Base-by-base conservation (phyloP, 2,888 invertebrate genomes). In the Brachypalpus laphriformis region DNA sequence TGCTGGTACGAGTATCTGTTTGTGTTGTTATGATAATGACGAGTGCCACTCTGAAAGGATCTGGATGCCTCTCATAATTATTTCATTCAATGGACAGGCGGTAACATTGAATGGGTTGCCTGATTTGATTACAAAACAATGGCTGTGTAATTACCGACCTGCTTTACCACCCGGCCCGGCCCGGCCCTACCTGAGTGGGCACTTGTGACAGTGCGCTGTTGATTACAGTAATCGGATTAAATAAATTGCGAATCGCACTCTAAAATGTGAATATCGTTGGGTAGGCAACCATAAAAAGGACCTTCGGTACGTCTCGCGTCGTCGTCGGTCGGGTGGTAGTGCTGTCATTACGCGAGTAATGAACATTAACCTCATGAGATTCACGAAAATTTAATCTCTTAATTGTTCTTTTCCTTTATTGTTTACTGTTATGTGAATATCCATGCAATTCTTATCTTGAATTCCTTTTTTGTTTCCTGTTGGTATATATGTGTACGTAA, bases 381-480 rank as follows among this genome's bases (percentile, higher is more conserved):
- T 80, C 74, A 80, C 83, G 74, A 83, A 83, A 83, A 80, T 83
- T 80, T 83, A 83, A 83, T 83, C 83, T 83, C 83, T 80, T 83
- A 83, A 83, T 80, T 83, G 83, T 83, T 70, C 83, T 49, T 80
- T 83, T 75, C 83, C 83, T 80, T 83, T 83, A 80, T 83, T 83
- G 83, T 80, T 83, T 80, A 80, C 80, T 51, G 80, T 83, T 83
- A 78, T 83, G 74, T 65, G 80, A 70, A 59, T 74, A 80, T 71
- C 76, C 76, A 71, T 82, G 66, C 65, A 74, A 83, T 80, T 78
- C 74, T 83, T 83, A 83, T 83, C 83, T 83, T 77, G 66, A 63
- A 74, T 49, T 72, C 63, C 42, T 49, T 68, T 72, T 72, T 56
- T 57, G 28, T 42, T 54, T 11, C 14, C 9, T 47, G 49, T 51